A percentile compares a stretch with the other conserved stretches of the same genome.
Conservation (phyloP, 2,113 vertebrate genomes). For the Poeciliopsis turrubarensis region DNA sequence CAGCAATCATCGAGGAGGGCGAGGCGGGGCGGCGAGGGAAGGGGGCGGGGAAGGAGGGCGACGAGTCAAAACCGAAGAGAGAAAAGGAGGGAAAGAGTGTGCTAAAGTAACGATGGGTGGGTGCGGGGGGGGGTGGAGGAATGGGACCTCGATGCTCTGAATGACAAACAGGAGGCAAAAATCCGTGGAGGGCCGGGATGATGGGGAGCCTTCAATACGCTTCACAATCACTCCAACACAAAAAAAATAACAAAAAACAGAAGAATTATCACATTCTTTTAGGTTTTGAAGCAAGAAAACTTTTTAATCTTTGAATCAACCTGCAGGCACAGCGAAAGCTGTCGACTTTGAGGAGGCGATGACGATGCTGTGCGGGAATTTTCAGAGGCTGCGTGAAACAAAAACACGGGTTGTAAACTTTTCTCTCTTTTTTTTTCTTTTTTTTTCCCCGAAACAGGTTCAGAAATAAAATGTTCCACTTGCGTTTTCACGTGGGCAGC, state of each 20-base stretch:
- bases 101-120: constrained; percentile 8
- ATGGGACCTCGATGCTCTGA: constrained; percentile 44
- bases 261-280: too few species aligned
- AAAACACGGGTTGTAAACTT: too few species aligned
- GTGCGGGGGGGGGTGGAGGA: constrained; percentile 15
- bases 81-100: constrained; percentile 14
- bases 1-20: constrained; percentile 63
- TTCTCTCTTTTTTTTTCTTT: too few species aligned
- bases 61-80: constrained; percentile 16
- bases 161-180: constrained; percentile 61
- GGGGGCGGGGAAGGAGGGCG: not conserved
- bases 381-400: too few species aligned
- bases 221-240: not conserved
- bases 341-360: too few species aligned
- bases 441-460: too few species aligned
- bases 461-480: too few species aligned
- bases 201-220: constrained; percentile 36
- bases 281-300: too few species aligned
- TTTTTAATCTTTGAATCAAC: too few species aligned
- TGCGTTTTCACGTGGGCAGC: too few species aligned
- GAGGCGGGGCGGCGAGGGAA: constrained; percentile 25
- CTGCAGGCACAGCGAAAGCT: too few species aligned
- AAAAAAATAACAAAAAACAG: not conserved
- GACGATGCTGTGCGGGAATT: too few species aligned
- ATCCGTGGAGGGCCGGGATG: constrained; percentile 26